Base-by-base conservation (phyloP, 2,113 vertebrate species). In the Plectropomus leopardus region DNA sequence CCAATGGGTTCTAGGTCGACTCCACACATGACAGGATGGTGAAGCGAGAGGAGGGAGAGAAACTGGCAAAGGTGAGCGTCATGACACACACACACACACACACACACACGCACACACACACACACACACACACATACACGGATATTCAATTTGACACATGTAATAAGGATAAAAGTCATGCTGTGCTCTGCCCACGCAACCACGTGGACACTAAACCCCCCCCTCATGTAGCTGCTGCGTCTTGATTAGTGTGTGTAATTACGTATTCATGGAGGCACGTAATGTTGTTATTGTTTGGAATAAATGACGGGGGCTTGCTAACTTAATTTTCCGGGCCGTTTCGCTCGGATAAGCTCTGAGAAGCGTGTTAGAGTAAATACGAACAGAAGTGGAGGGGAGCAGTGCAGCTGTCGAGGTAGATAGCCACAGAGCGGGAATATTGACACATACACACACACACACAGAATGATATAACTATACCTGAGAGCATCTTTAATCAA, bases 41-140 rank as follows among this genome's bases (percentile, higher is more conserved):
- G 84, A 98, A 96, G 87, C 94, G 95, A 82, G 98, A 99, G 88
- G 97, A 98, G 2, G 97, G 97, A 3, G 98, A 99, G 93, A 97
- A 96, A 82, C 86, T 99, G 88, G 98, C 97, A 50, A 98, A 97
- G 96, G 98, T 99, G 82, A 40, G 89, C 57, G 51, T 17, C 42
- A 24, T 8, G 5, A 15, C 1, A 70, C 47, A 58, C 57, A 60
- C 60, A 40, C 26, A 48, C 23, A 44, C 34, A 24, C n/a, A 64
- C 0, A 60, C 48, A 36, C n/a, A 64, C 0, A 60, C 48, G 30
- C n/a, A 15, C 1, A 70, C 47, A 58, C 57, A 60, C 60, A 40
- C 26, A 48, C 23, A 44, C 34, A 24, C n/a, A 64, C 0, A 60
- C 48, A 36, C n/a, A n/a, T n/a, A n/a, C n/a, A n/a, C n/a, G n/a